Evolutionary conservation across 2,888 invertebrate species (phyloP).

Genomic region (Pachliopta kotzebuea): DNA sequence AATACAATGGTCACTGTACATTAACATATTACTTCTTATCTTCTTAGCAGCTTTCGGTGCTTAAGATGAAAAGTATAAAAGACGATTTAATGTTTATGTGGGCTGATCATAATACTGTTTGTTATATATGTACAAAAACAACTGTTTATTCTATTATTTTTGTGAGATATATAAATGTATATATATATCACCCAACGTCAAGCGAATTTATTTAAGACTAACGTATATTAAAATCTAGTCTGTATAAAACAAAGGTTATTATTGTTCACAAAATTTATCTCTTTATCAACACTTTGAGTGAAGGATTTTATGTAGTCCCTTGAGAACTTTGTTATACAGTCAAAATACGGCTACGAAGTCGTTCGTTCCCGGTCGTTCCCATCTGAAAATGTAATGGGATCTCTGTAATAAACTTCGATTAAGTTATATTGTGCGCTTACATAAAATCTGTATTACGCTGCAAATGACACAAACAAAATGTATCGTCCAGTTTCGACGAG

Average conservation of each 20-base stretch:
- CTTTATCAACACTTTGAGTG: conserved; percentile 4
- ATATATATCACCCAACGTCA: background rate
- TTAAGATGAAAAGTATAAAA: too few relatives aligned
- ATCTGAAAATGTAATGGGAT: background rate
- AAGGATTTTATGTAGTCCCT: conserved; percentile 6
- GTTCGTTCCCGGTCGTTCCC: background rate
- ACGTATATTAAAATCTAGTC: too few relatives aligned
- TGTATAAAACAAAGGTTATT: conserved; percentile 6
- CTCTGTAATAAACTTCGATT: background rate
- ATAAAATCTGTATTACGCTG: too few relatives aligned
- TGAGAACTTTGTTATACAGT: conserved; percentile 3
- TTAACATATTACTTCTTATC: too few relatives aligned
- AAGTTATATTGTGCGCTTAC: too few relatives aligned
- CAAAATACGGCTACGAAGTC: background rate
- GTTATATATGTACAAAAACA: too few relatives aligned
- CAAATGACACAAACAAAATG: too few relatives aligned
- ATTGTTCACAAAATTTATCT: conserved; percentile 1
- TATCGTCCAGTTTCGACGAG: too few relatives aligned
- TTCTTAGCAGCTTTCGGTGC: too few relatives aligned
- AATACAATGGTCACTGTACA: too few relatives aligned
- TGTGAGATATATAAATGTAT: background rate
- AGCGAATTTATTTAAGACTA: background rate
- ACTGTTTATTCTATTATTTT: background rate
- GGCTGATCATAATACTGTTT: too few relatives aligned
- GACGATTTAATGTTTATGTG: too few relatives aligned